Conservation (phyloP, 2,888 invertebrate species). For the Fissipunctia ypsillon region DNA sequence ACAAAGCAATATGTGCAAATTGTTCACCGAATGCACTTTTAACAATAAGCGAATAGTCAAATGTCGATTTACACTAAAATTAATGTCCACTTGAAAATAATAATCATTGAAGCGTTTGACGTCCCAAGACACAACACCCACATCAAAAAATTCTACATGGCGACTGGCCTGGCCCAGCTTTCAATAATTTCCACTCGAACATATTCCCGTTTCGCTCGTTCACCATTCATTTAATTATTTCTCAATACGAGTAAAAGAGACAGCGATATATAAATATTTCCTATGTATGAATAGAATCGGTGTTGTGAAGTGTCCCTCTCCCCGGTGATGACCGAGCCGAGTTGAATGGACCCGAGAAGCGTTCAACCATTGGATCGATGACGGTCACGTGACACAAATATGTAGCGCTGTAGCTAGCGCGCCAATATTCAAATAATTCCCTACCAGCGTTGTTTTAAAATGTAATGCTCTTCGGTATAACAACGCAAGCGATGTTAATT, state of each 20-base stretch:
- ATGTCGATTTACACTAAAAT: conserved; percentile 83
- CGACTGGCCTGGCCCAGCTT: conserved; percentile 88
- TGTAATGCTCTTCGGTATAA: background rate
- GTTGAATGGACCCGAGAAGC: conserved; percentile 91
- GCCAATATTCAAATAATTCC: conserved; percentile 76
- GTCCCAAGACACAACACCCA: conserved; percentile 89
- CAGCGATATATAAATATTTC: conserved; percentile 86
- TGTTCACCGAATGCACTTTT: conserved; percentile 74
- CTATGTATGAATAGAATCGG: conserved; percentile 89
- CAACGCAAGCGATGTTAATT: background rate
- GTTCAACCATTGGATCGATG: conserved; percentile 91
- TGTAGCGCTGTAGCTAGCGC: conserved; percentile 76
- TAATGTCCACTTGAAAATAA: conserved; percentile 88
- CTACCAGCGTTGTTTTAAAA: conserved; percentile 8
- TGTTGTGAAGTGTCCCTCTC: conserved; percentile 88
- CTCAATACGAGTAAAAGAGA: conserved; percentile 86
- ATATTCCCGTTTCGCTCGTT: conserved; percentile 88
- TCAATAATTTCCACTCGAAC: conserved; percentile 90
- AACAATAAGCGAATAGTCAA: conserved; percentile 76
- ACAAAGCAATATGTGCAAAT: conserved; percentile 81
- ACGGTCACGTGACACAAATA: conserved; percentile 88
- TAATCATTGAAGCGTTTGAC: conserved; percentile 90
- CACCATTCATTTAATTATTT: conserved; percentile 90
- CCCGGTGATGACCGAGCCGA: conserved; percentile 84
- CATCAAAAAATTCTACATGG: conserved; percentile 90